Evolutionary conservation across 2,113 vertebrate species (phyloP), one percentile per base, ranked within the genome.

Genomic region (Hippocampus abdominalis): DNA sequence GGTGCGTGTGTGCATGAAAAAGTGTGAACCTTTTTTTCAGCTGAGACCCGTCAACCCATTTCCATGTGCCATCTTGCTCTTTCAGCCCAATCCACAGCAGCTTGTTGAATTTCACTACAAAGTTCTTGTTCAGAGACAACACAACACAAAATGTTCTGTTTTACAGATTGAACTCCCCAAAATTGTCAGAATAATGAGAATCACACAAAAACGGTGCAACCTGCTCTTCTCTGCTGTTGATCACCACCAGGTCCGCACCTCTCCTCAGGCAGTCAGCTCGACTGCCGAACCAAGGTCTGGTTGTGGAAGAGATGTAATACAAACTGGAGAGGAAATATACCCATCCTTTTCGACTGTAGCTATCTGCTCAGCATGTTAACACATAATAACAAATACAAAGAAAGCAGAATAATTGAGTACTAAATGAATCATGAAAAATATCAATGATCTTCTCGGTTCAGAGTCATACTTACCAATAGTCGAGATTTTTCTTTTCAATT

Each of bases 161-260:
- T 62, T 18, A 60, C 4, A 62, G n/a, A 44, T 44, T 44, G 16
- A 32, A 62, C 60, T 54, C 53, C n/a, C 10, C 3, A n/a, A 54
- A 54, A 2, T 23, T 23, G 21, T 12, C 21, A 54, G 9, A 53
- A 53, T n/a, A 53, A 53, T 44, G 13, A 13, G 12, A 53, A 18
- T 18, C 16, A 48, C 46, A 53, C 18, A 21, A 53, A n/a, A 53
- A 21, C 51, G 21, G 21, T 10, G 51, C 18, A 20, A 86, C 84
- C 82, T 82, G 78, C 32, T 87, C 81, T 13, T 72, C 74, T 69
- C 51, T 74, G 66, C 49, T 78, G 68, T 81, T 68, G 4, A 84
- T 78, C 18, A 84, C 51, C 3, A 79, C 27, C 59, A 83, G 69
- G 64, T 87, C 80, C 12, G 76, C 71, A 8, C 7, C 66, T 64